Percentiles rank a stretch among this genome's conserved stretches.
Conservation (phyloP, 2,113 vertebrate genomes). For the Gila orcuttii region DNA sequence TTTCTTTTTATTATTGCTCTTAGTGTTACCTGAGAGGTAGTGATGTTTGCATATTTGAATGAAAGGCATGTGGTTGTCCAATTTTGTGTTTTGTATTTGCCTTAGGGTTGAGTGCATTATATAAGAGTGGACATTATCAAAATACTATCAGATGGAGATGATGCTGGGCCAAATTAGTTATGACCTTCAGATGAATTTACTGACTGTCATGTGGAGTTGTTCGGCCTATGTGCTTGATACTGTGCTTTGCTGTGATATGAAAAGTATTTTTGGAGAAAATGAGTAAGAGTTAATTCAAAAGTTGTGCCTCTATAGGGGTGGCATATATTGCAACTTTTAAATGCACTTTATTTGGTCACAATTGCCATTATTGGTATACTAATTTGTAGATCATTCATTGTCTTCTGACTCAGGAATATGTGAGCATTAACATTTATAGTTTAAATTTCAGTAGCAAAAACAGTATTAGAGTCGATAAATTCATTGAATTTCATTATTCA, state of each 20-base stretch:
- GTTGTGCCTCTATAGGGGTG: background rate
- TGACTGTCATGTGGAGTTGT: background rate
- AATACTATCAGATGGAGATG: background rate
- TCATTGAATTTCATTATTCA: background rate
- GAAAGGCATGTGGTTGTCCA: constrained; percentile 5
- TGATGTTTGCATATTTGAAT: background rate
- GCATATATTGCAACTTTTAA: background rate
- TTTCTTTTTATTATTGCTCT: background rate
- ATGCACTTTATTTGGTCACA: background rate
- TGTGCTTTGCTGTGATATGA: constrained; percentile 59
- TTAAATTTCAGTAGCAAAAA: background rate
- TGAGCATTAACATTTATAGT: background rate
- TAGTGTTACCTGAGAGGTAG: background rate
- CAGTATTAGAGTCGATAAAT: background rate
- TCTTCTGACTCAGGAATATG: background rate
- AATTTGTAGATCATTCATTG: background rate
- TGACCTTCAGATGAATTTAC: background rate
- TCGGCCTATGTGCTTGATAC: background rate
- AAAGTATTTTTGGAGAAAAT: constrained; percentile 65
- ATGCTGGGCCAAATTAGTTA: background rate
- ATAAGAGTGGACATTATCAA: constrained; percentile 8
- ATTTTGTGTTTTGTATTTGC: constrained; percentile 26
- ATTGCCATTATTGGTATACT: background rate
- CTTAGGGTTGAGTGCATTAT: background rate
- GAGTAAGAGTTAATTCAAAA: background rate